Base-by-base conservation (phyloP, 2,888 invertebrate genomes). In the Nasonia oneida region DNA sequence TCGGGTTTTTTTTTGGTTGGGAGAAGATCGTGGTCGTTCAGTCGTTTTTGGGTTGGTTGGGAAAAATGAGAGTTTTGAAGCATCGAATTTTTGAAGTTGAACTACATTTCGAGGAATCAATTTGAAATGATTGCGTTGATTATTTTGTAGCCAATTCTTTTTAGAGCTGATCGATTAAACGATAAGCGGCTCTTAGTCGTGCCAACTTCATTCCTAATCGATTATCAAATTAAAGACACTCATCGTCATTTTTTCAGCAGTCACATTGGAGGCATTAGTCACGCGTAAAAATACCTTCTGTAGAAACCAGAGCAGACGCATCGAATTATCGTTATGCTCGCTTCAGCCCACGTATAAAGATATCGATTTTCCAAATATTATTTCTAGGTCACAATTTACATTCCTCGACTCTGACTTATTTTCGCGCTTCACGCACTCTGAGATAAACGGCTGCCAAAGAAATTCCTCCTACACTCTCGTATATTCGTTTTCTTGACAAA, bases 311-410 rank as follows among this genome's bases (percentile, higher is more conserved):
- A 61, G 57, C 67, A 67, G 29, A 29, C 33, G 33, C 33, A 3
- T 33, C 15, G 67, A 67, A 67, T 67, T 67, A 33, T 67, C 29
- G 57, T 18, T 15, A 53, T n/a, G 23, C 57, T 61, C 23, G 5
- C 29, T 29, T 8, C 67, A 5, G 3, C 12, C 33, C 29, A 14
- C 10, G 15, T 3, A 39, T 47, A 74, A 74, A 18, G n/a, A 33
- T 67, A 67, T 74, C 50, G 74, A 74, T 50, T 74, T 74, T 47
- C 18, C 47, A 74, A 74, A 74, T 74, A 23, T 47, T 47, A 73
- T 29, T 74, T 50, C 50, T 74, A 50, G 50, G 74, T 74, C 74
- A 74, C 50, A 74, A 74, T 74, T 74, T 50, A 74, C 74, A 74
- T 74, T 50, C 29, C 29, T 74, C 23, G 29, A 47, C 23, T 71